phyloP scores from a whole-genome alignment of 2,797 vertebrate species.

The Platalea minor region DNA sequence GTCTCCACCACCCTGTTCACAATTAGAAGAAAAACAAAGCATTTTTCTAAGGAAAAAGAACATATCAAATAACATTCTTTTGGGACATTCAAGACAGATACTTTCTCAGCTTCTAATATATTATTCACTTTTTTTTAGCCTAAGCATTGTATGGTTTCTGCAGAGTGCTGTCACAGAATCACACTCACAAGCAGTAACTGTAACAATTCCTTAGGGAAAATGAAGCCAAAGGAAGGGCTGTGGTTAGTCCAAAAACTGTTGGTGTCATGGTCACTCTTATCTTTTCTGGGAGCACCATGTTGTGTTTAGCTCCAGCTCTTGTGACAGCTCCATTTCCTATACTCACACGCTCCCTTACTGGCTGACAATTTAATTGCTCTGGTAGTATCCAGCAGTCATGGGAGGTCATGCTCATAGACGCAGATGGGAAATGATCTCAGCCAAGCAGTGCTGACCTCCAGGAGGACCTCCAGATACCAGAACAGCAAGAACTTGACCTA shows the following conservation, averaged over 20 bases:
- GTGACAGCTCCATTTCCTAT: not conserved
- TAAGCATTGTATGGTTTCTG: not conserved
- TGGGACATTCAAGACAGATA: not conserved
- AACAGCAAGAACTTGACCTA: not conserved
- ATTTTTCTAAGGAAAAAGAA: not conserved
- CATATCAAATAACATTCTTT: not conserved
- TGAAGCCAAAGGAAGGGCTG: not conserved
- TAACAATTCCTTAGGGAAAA: not conserved
- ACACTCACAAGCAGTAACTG: not conserved
- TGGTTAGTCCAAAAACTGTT: not conserved
- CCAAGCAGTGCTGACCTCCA: not conserved
- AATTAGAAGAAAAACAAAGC: not conserved
- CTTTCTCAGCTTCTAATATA: not conserved
- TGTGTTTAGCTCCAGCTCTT: not conserved
- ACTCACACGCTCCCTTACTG: not conserved
- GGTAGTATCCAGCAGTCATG: not conserved
- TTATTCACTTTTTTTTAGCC: not conserved
- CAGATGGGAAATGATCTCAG: not conserved
- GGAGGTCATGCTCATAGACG: not conserved
- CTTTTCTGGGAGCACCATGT: not conserved
- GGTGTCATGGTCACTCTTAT: rapidly evolving
- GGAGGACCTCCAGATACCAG: not conserved
- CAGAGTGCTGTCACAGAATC: not conserved
- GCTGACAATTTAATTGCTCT: not conserved
- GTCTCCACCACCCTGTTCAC: constrained; percentile 91